These are phyloP conservation scores for Climacteris rufus DNA, from an alignment of 2,113 vertebrate species.

Conservation along the genomic window DNA sequence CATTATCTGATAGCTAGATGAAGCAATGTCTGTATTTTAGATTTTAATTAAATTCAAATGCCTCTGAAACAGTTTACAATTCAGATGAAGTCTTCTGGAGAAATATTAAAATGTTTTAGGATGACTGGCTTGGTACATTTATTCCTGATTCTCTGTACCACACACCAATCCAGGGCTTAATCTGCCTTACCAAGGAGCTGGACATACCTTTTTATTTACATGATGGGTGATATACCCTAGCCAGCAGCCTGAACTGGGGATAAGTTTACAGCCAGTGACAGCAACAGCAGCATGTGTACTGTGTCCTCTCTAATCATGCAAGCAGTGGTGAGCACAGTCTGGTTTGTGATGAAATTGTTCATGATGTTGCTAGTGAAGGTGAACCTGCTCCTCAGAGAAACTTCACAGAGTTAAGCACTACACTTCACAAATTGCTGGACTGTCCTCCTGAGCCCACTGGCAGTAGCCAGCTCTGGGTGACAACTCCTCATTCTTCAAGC, in stretches of 20 bases:
- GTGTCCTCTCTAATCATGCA: not conserved
- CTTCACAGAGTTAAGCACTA: not conserved
- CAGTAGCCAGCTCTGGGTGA: not conserved
- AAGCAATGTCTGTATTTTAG: not conserved
- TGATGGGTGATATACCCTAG: not conserved
- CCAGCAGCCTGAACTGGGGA: not conserved
- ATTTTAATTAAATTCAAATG: not conserved
- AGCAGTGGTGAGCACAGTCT: not conserved
- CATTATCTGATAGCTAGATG: not conserved
- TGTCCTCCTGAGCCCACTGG: not conserved
- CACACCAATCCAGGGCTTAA: not conserved
- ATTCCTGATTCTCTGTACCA: not conserved
- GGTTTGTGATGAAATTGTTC: not conserved
- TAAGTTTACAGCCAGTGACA: not conserved
- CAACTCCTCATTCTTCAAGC: accelerated
- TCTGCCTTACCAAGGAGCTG: not conserved
- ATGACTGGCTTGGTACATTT: not conserved
- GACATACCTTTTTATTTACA: not conserved
- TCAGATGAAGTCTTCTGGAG: not conserved
- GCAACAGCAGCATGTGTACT: accelerated
- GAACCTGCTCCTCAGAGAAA: not conserved
- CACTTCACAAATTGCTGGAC: not conserved
- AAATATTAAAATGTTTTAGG: not conserved
- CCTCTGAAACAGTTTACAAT: not conserved
- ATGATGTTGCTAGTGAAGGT: not conserved